Conservation (phyloP, 2,113 vertebrate genomes). For the Syngnathus typhle region DNA sequence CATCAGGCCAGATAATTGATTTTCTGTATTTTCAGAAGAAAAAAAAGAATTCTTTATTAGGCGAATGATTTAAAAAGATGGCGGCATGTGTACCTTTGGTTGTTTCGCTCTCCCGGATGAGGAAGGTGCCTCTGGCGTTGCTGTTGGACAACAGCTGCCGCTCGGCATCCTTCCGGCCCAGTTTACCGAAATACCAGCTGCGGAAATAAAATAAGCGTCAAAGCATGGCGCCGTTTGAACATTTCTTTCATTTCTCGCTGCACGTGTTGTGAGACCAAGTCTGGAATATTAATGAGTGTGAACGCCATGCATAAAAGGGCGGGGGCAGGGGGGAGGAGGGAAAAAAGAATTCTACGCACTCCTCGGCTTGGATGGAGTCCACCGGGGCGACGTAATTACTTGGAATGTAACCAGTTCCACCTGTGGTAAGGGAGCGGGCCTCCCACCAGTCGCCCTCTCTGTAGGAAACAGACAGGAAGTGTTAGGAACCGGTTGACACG, state of each 20-base stretch:
- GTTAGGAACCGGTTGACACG: not conserved
- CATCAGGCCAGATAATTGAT: no score
- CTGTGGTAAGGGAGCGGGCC: constrained; percentile 92
- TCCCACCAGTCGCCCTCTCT: constrained; percentile 99
- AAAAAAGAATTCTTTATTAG: no score
- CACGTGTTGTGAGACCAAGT: not conserved
- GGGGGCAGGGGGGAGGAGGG: not conserved
- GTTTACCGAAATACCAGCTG: constrained; percentile 99
- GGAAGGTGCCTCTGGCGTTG: constrained; percentile 97
- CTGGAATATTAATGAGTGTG: constrained; percentile 31
- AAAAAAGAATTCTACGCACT: constrained; percentile 77
- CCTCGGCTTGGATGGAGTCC: constrained; percentile 97
- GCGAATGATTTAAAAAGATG: no score
- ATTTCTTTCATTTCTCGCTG: not conserved
- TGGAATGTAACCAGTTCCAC: constrained; percentile 97
- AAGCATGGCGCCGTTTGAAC: not conserved
- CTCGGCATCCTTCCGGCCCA: constrained; percentile 97
- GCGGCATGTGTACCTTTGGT: constrained; percentile 86
- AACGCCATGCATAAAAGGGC: constrained; percentile 7
- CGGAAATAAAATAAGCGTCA: constrained; percentile 2
- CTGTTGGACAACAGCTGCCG: constrained; percentile 92
- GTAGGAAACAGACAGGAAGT: constrained; percentile 30
- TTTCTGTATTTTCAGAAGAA: not conserved
- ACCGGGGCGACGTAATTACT: constrained; percentile 99
- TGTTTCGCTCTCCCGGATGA: constrained; percentile 98